These are phyloP conservation scores for Anodontia alba DNA, from an alignment of 2,888 invertebrate genomes.

Conservation along the genomic window DNA sequence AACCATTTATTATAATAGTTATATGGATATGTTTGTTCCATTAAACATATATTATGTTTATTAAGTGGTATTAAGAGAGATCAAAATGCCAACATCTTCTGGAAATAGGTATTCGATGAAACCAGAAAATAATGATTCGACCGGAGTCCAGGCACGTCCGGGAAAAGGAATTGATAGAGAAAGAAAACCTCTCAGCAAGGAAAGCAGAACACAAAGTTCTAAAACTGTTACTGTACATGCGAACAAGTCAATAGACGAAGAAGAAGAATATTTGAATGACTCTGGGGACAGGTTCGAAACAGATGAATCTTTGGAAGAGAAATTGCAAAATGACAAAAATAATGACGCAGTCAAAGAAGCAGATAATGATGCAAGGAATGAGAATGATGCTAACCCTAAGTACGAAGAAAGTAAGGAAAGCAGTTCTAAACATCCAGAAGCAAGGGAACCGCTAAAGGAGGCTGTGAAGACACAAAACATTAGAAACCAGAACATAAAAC, in stretches of 20 bases:
- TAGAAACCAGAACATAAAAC: neutral
- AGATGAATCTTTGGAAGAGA: neutral
- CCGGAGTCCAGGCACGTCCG: neutral
- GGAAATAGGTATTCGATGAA: neutral
- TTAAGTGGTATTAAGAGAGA: too few species aligned
- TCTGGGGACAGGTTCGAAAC: neutral
- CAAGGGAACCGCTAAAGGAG: neutral
- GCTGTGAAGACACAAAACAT: neutral
- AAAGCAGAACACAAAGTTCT: constrained; percentile 20
- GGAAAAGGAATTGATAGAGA: neutral
- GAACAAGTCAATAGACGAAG: constrained; percentile 1
- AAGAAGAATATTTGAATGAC: neutral
- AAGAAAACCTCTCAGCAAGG: neutral
- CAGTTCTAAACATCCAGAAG: neutral
- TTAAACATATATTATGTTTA: too few species aligned
- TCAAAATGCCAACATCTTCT: neutral
- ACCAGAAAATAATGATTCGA: neutral
- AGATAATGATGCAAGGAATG: neutral
- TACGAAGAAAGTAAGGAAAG: neutral
- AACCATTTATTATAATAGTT: too few species aligned
- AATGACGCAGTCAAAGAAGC: constrained; percentile 11
- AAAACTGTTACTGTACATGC: constrained; percentile 40
- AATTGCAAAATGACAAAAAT: neutral
- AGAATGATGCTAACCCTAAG: neutral
- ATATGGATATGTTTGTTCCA: too few species aligned